These are phyloP conservation scores for Acanthaster planci DNA, from an alignment of 35 echinoderm and acorn worm genomes.

Conservation along the genomic window DNA sequence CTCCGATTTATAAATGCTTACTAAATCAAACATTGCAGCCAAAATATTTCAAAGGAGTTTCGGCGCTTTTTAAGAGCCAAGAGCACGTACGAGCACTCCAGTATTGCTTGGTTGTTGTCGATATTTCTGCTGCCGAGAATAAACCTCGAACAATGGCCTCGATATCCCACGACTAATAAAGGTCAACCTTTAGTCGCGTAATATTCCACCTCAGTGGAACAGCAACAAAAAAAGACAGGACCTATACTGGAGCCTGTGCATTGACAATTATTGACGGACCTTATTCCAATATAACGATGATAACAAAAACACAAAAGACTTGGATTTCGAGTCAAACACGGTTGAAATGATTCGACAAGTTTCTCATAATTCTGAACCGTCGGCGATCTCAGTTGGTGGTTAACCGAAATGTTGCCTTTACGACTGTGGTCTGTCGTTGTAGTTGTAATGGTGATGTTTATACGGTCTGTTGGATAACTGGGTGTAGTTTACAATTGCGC, in stretches of 20 bases:
- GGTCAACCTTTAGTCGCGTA: conserved; percentile 10
- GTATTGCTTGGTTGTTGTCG: background rate
- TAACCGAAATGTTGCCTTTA: too few relatives aligned
- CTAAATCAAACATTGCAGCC: too few relatives aligned
- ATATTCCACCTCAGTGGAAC: conserved; percentile 14
- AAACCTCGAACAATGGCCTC: background rate
- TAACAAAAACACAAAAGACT: conserved; percentile 19
- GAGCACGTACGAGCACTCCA: background rate
- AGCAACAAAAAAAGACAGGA: conserved; percentile 4
- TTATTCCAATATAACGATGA: conserved; percentile 29
- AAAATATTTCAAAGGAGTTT: background rate
- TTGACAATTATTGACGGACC: conserved; percentile 21
- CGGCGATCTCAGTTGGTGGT: too few relatives aligned
- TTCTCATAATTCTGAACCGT: too few relatives aligned
- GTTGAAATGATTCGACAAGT: too few relatives aligned
- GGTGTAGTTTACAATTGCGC: too few relatives aligned
- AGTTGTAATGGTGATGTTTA: too few relatives aligned
- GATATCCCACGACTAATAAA: background rate
- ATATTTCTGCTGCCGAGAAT: background rate
- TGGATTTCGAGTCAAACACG: too few relatives aligned
- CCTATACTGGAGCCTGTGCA: background rate
- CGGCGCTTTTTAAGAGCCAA: background rate
- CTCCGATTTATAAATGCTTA: too few relatives aligned
- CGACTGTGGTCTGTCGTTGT: too few relatives aligned
- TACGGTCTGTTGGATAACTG: too few relatives aligned